A percentile compares a stretch with the other conserved stretches of the same genome.
phyloP scores from a whole-genome alignment of 2,113 vertebrate genomes.

The Taurulus bubalis region DNA sequence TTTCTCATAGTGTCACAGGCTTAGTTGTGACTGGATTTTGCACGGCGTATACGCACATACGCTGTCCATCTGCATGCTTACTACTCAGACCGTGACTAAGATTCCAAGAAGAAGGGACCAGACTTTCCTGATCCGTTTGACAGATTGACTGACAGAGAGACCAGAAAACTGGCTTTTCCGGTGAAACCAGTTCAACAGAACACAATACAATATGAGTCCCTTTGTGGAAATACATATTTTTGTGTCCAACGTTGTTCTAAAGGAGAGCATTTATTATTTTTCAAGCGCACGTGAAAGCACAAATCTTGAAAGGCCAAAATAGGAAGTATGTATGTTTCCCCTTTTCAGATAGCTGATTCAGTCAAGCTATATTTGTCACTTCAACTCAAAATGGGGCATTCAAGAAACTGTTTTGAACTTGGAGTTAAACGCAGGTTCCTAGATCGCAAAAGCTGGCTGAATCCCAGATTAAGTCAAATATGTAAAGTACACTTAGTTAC shows the following conservation, averaged over 20 bases:
- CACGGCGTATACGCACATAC: background rate
- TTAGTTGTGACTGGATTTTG: constrained; percentile 11
- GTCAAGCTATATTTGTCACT: background rate
- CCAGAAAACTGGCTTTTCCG: background rate
- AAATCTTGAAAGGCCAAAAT: background rate
- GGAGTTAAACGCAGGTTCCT: background rate
- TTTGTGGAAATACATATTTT: background rate
- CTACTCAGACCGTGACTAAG: constrained; percentile 10
- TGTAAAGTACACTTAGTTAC: background rate
- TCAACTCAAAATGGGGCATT: background rate
- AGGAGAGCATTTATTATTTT: background rate
- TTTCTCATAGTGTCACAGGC: background rate
- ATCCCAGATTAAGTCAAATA: background rate
- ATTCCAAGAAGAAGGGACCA: background rate
- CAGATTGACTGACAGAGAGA: background rate
- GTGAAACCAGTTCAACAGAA: background rate
- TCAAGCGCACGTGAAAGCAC: background rate
- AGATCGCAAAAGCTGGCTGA: background rate
- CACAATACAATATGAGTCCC: background rate
- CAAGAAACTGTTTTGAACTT: background rate
- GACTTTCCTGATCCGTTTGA: background rate
- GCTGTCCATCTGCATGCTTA: background rate
- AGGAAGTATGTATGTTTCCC: too few relatives aligned
- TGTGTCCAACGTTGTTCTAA: background rate
- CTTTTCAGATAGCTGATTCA: background rate